Conservation (phyloP, 2,797 vertebrate genomes). For the Neomorphus geoffroyi region DNA sequence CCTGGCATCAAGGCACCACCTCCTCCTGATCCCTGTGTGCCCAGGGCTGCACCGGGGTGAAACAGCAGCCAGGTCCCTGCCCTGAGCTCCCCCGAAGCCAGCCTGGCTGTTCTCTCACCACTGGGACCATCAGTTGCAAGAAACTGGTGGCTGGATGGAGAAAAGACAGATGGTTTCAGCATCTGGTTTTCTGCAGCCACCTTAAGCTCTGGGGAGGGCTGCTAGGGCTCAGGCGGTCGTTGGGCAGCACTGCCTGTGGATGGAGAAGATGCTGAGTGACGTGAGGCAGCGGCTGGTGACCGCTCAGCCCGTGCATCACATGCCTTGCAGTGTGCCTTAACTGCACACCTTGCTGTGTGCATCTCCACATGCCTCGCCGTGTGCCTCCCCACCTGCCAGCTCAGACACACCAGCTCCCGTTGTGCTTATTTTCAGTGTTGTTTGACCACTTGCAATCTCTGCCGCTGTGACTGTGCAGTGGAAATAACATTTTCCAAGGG, state of each 20-base stretch:
- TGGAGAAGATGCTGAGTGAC: neutral
- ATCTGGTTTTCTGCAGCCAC: neutral
- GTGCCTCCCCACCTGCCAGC: no score
- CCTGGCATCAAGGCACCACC: neutral
- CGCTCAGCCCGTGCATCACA: neutral
- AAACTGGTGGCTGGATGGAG: neutral
- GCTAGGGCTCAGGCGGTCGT: neutral
- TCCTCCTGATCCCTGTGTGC: neutral
- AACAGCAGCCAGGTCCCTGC: no score
- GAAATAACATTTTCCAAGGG: neutral
- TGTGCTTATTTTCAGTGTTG: accelerated
- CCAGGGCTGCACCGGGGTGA: neutral
- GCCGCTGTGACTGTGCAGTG: neutral
- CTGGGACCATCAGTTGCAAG: neutral
- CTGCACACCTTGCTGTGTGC: neutral
- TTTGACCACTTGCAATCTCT: neutral
- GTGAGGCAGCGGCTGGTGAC: neutral
- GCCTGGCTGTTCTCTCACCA: neutral
- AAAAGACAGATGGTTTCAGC: neutral
- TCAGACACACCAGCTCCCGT: accelerated
- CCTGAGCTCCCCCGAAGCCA: neutral
- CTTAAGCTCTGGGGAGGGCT: neutral
- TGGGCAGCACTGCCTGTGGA: neutral
- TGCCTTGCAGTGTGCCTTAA: neutral
- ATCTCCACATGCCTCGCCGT: accelerated